phyloP scores from a whole-genome alignment of 2,888 invertebrate genomes.

The Marasmarcha lunaedactyla region DNA sequence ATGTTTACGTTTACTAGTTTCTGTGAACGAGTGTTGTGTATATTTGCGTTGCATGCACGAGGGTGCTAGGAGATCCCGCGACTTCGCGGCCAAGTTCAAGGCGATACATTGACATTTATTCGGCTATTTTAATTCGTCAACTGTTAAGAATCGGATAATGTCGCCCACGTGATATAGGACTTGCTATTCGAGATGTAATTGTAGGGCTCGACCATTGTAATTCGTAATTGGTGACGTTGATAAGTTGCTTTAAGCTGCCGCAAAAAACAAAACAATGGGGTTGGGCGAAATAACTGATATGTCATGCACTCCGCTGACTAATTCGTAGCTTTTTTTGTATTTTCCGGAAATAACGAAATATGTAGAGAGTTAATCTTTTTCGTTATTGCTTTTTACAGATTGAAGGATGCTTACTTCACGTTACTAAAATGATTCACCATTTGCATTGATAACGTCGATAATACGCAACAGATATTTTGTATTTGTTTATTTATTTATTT shows the following conservation, averaged over 20 bases:
- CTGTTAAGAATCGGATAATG: constrained; percentile 23
- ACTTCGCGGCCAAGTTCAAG: constrained; percentile 57
- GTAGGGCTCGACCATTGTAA: constrained; percentile 14
- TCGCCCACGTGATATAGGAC: constrained; percentile 16
- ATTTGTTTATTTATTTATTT: too few species aligned
- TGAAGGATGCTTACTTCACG: too few species aligned
- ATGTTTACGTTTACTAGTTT: constrained; percentile 34
- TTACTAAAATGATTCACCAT: too few species aligned
- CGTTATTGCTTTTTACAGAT: too few species aligned
- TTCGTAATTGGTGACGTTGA: constrained; percentile 12
- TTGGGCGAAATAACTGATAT: too few species aligned
- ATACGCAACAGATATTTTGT: too few species aligned
- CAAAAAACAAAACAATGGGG: neutral
- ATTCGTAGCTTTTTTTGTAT: too few species aligned
- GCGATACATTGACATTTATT: constrained; percentile 64
- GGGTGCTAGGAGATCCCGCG: neutral
- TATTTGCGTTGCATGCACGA: constrained; percentile 22
- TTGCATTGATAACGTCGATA: too few species aligned
- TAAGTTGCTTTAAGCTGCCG: constrained; percentile 9
- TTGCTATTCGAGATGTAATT: constrained; percentile 11
- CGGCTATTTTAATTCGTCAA: constrained; percentile 45
- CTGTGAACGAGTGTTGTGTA: constrained; percentile 21
- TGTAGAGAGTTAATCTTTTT: too few species aligned
- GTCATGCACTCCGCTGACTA: too few species aligned
- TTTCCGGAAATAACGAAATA: too few species aligned